Percentiles rank a stretch among this genome's conserved stretches.
Evolutionary conservation across 2,888 invertebrate genomes (phyloP).

Genomic region (Drosophila atripex): DNA sequence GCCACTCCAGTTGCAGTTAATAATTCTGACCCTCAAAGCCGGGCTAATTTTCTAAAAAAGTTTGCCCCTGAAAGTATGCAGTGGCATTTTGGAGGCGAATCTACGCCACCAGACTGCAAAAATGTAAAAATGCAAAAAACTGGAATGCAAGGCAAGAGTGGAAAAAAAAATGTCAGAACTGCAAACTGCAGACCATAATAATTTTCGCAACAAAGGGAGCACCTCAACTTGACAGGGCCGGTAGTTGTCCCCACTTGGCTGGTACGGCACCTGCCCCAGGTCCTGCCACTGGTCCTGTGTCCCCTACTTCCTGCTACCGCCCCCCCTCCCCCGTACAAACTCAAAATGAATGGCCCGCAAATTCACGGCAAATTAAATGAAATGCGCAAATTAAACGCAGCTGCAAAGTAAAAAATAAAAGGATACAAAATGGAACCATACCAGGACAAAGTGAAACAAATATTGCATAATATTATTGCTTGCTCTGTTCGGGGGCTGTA

Average conservation of each 20-base stretch:
- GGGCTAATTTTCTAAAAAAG: slow-evolving; percentile 27
- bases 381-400: slow-evolving; percentile 48
- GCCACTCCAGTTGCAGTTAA: background rate
- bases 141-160: too few relatives aligned
- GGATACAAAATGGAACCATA: slow-evolving; percentile 8
- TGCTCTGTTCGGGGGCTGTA: background rate
- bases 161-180: background rate
- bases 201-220: slow-evolving; percentile 35
- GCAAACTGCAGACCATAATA: slow-evolving; percentile 25
- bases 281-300: background rate
- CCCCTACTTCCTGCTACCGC: background rate
- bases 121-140: background rate
- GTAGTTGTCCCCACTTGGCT: slow-evolving; percentile 35
- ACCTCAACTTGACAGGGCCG: slow-evolving; percentile 33
- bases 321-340: slow-evolving; percentile 13
- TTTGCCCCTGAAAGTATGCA: slow-evolving; percentile 21
- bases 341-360: slow-evolving; percentile 40
- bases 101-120: slow-evolving; percentile 11
- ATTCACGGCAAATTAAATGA: slow-evolving; percentile 59
- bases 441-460: slow-evolving; percentile 58
- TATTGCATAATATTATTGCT: slow-evolving; percentile 67
- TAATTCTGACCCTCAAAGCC: slow-evolving; percentile 1
- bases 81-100: slow-evolving; percentile 10
- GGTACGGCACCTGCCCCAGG: slow-evolving; percentile 1
- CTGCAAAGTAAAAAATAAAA: slow-evolving; percentile 13